Evolutionary conservation across 1,140 invertebrate species (phyloP), one percentile per base, ranked within the genome.

Genomic region (Andricus grossulariae): DNA sequence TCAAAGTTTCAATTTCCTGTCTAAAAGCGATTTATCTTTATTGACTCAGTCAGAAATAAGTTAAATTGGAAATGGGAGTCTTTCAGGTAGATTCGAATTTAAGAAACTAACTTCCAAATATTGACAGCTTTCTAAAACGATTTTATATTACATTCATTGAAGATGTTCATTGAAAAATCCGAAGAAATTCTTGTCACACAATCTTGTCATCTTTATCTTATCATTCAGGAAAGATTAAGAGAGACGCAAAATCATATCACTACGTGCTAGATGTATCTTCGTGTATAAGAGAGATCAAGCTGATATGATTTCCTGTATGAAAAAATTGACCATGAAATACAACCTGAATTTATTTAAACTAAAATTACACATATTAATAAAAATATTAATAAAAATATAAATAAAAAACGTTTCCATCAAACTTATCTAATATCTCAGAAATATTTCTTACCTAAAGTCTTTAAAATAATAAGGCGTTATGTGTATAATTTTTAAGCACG

Each of bases 1-100:
- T 66, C 60, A 66, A 66, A 39, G 60, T 66, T 66, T 66, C 60
- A 66, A 66, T 66, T 66, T 66, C 60, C 60, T 39, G 15, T n/a
- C 16, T 66, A 39, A 66, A 66, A 39, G 16, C 13, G 32, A 66
- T 39, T 39, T 39, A 45, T 66, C 25, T 66, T 66, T 66, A 66
- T 66, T 39, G 15, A 16, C 15, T 18, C 25, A 39, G 15, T 5
- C 25, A 39, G 13, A 5, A 13, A 32, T 2, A 16, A 39, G 32
- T 66, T 66, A 7, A n/a, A 25, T 66, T 13, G 32, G 12, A 66
- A 39, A 39, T 45, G 2, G 5, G 16, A 39, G 13, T 21, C 39
- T 16, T 66, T 13, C 19, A 25, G 39, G n/a, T 66, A n/a, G n/a
- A 7, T 2, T 8, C 25, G 21, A 16, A 39, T n/a, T n/a, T 13